phyloP scores from a whole-genome alignment of 2,797 vertebrate species.

The Poeciliopsis infans region DNA sequence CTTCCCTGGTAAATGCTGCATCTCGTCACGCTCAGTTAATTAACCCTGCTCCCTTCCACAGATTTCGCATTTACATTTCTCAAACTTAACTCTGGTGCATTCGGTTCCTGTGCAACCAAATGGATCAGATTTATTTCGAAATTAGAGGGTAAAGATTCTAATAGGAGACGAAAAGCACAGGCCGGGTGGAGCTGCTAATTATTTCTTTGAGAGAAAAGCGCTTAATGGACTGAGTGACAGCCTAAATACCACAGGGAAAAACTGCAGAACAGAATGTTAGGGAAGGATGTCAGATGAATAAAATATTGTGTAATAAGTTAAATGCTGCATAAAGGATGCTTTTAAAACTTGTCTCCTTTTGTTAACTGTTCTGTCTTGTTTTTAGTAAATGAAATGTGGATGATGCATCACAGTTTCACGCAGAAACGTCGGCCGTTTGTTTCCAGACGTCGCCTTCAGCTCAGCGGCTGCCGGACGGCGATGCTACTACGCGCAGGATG shows the following conservation, averaged over 20 bases:
- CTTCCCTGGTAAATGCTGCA: not conserved
- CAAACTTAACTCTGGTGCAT: not conserved
- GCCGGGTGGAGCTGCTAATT: not conserved
- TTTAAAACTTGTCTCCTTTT: not conserved
- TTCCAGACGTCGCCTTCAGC: not conserved
- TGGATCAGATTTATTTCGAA: not conserved
- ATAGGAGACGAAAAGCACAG: not conserved
- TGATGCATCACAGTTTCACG: not conserved
- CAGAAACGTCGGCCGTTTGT: not conserved
- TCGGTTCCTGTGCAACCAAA: not conserved
- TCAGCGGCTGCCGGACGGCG: not conserved
- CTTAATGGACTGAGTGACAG: conserved; percentile 13
- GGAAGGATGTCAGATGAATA: not conserved
- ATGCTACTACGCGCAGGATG: not conserved
- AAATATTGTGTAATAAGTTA: not conserved
- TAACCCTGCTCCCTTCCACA: not conserved
- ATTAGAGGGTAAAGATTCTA: not conserved
- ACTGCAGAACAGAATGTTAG: not conserved
- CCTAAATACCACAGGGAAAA: not conserved
- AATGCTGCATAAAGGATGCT: not conserved
- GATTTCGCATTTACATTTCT: not conserved
- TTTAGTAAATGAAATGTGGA: not conserved
- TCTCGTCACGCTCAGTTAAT: not conserved
- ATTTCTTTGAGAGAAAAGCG: not conserved
- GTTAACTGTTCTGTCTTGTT: not conserved